Conservation (phyloP, 2,888 invertebrate genomes). For the Syrphus vitripennis region DNA sequence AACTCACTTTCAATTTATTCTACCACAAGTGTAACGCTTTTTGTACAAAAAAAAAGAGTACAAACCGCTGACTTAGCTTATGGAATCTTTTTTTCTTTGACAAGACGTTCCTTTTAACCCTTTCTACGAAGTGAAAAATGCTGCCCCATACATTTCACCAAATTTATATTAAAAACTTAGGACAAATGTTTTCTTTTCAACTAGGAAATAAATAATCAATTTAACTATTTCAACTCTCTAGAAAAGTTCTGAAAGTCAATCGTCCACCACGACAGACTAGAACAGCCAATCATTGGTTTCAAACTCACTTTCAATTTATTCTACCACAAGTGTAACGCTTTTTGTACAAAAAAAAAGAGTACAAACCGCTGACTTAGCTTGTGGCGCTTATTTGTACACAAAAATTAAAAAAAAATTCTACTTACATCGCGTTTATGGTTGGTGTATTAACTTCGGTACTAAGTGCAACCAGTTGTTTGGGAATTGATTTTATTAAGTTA, state of each 20-base stretch:
- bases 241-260: constrained; percentile 35
- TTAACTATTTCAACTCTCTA: constrained; percentile 40
- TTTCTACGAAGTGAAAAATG: no score
- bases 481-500: constrained; percentile 91
- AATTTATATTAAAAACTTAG: neutral
- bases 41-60: constrained; percentile 71
- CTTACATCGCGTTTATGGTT: constrained; percentile 94
- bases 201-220: constrained; percentile 42
- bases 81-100: constrained; percentile 31
- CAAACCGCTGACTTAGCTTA: constrained; percentile 67
- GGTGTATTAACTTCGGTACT: constrained; percentile 87
- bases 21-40: constrained; percentile 79
- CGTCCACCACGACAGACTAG: constrained; percentile 73
- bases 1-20: constrained; percentile 72
- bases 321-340: constrained; percentile 79
- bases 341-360: constrained; percentile 73
- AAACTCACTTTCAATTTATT: constrained; percentile 72
- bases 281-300: constrained; percentile 74
- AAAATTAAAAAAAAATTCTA: constrained; percentile 32
- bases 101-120: neutral
- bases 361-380: constrained; percentile 77
- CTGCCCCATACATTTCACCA: neutral
- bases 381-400: no score
- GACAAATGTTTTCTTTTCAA: constrained; percentile 30
- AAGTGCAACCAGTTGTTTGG: constrained; percentile 84